Percentiles rank a stretch among this genome's conserved stretches.
These are phyloP conservation scores for Chrysomela aeneicollis DNA, from an alignment of 2,888 invertebrate genomes.

Conservation along the genomic window DNA sequence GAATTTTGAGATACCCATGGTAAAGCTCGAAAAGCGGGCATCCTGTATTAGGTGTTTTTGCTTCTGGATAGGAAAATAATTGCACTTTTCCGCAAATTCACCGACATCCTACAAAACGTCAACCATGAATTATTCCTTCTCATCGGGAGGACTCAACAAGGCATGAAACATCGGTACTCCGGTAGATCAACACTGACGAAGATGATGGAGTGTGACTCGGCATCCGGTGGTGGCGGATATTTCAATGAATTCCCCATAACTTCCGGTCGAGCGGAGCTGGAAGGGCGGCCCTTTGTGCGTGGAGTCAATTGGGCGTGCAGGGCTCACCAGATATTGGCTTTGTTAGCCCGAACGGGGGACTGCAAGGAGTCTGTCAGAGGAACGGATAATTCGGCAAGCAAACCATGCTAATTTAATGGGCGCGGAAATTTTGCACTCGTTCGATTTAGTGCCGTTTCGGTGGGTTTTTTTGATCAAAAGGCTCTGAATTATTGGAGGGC, in stretches of 20 bases:
- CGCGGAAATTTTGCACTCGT: not conserved
- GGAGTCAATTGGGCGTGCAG: constrained; percentile 18
- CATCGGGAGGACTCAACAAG: not conserved
- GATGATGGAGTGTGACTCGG: constrained; percentile 55
- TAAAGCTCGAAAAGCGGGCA: too few species aligned
- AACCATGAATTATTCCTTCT: too few species aligned
- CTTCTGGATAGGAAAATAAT: too few species aligned
- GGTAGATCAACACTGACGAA: constrained; percentile 51
- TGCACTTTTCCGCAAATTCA: too few species aligned
- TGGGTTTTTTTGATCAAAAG: not conserved
- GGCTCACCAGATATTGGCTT: constrained; percentile 37
- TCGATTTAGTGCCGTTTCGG: not conserved
- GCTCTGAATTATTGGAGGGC: too few species aligned
- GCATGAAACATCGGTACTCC: constrained; percentile 32
- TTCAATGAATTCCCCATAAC: constrained; percentile 61
- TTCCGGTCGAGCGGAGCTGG: constrained; percentile 56
- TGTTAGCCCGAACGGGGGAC: constrained; percentile 1
- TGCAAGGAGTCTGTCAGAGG: not conserved
- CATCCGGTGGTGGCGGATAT: constrained; percentile 58
- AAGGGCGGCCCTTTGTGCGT: constrained; percentile 48
- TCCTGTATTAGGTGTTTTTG: too few species aligned
- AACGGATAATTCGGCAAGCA: not conserved
- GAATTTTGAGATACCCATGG: too few species aligned
- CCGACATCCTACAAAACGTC: too few species aligned
- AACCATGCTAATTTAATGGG: constrained; percentile 2